Evolutionary conservation across 2,888 invertebrate genomes (phyloP), one percentile per base, ranked within the genome.

Genomic region (Dolichopus griseipennis): DNA sequence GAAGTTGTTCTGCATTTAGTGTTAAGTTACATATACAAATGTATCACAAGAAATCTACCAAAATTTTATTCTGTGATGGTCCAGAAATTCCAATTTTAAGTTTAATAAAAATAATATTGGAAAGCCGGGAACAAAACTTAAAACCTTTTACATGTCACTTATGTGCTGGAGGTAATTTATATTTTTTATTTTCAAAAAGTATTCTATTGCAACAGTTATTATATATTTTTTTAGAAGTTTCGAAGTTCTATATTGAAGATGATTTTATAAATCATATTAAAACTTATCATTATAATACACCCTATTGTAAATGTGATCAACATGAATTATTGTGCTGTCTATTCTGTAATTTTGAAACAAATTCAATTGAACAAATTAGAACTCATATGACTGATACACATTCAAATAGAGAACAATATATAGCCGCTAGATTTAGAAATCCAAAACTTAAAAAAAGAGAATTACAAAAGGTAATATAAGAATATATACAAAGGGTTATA

Each of bases 141-240:
- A 63, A 63, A 27, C 27, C 63, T 27, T 63, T 27, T 63, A 10
- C 10, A 15, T 63, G 63, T 63, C 63, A 63, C 27, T 18, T 63
- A 15, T 63, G 63, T 9, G 1, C 8, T 27, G 5, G 15, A 15
- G 4, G 27, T 27, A 63, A 15, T 22, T n/a, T 63, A 12, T 61
- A n/a, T n/a, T 27, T 27, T 27, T 27, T 27, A 27, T 27, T 5
- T 27, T 27, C n/a, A 27, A 27, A 27, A 27, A 27, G 5, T 27
- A 27, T 27, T 27, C 27, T 27, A 5, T 27, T 2, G 5, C 27
- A 27, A 27, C 27, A 4, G 27, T 27, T 27, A 27, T 27, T 27
- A n/a, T n/a, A n/a, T 18, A 52, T 12, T n/a, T 3, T 61, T 61
- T 15, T 62, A 22, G 9, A 8, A 22, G 6, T 20, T 41, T 6